These are phyloP conservation scores for Pristionchus exspectatus DNA, from an alignment of 2,888 invertebrate species.

Conservation along the genomic window DNA sequence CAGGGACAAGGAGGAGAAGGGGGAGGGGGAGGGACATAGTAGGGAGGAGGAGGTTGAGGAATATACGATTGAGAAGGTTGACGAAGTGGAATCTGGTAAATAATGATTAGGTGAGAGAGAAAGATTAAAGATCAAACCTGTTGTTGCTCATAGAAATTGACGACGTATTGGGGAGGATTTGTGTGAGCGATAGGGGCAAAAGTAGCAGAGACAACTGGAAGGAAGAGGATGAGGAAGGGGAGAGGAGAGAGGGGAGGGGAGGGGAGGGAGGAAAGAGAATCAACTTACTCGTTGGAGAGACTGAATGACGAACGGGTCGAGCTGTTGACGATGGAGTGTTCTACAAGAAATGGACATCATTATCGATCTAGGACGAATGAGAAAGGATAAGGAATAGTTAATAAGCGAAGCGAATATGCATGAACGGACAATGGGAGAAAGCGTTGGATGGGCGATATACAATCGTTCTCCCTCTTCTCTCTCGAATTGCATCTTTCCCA, in stretches of 20 bases:
- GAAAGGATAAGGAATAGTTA: background rate
- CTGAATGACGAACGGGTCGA: conserved; percentile 2
- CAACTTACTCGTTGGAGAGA: background rate
- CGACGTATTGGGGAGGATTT: conserved; percentile 44
- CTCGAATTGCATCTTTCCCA: conserved; percentile 47
- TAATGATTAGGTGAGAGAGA: background rate
- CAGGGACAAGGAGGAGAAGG: background rate
- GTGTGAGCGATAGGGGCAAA: conserved; percentile 24
- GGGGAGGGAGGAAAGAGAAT: background rate
- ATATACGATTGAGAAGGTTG: background rate
- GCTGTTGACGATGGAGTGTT: conserved; percentile 9
- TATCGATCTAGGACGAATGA: background rate
- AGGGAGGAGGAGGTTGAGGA: conserved; percentile 9
- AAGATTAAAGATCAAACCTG: background rate
- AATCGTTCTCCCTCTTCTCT: conserved; percentile 20
- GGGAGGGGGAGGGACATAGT: conserved; percentile 38
- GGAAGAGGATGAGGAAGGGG: background rate
- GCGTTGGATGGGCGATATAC: conserved; percentile 19
- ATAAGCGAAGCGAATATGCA: background rate
- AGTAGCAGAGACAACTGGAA: conserved; percentile 21
- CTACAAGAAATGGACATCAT: background rate
- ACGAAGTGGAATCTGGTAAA: background rate
- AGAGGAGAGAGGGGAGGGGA: background rate
- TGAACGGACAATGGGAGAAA: background rate
- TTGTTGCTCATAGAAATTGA: conserved; percentile 29